phyloP scores from a whole-genome alignment of 1,140 invertebrate genomes.

The Ericerus pela region DNA sequence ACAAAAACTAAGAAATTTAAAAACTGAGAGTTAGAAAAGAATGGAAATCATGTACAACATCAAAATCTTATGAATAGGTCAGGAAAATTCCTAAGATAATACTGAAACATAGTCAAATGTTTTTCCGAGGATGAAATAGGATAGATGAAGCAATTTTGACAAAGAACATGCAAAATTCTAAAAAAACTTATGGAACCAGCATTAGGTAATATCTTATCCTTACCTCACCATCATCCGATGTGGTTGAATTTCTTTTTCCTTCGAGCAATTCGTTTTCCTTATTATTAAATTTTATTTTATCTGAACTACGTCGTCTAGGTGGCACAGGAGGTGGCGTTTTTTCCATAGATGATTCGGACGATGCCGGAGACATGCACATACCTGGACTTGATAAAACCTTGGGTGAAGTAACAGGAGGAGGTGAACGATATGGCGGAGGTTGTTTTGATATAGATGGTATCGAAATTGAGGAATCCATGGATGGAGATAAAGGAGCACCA shows the following conservation, averaged over 20 bases:
- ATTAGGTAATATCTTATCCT: constrained; percentile 4
- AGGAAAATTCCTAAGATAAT: no score
- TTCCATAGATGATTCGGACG: constrained; percentile 16
- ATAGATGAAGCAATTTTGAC: background rate
- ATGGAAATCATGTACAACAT: no score
- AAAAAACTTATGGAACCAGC: background rate
- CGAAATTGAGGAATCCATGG: constrained; percentile 21
- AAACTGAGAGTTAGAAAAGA: no score
- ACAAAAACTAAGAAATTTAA: no score
- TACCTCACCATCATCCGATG: constrained; percentile 18
- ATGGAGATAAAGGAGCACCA: constrained; percentile 5
- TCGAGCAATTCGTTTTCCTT: constrained; percentile 32
- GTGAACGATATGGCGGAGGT: constrained; percentile 48
- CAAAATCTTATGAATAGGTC: no score
- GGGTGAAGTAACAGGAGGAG: constrained; percentile 21
- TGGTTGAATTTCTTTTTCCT: background rate
- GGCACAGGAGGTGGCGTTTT: constrained; percentile 37
- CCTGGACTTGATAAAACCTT: constrained; percentile 10
- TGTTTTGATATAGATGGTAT: constrained; percentile 28
- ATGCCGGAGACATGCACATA: background rate
- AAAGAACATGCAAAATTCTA: constrained; percentile 1
- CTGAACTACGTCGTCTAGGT: constrained; percentile 37
- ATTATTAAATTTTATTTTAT: constrained; percentile 35
- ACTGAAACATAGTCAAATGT: no score
- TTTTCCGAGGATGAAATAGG: no score